Conservation (phyloP, 2,113 vertebrate genomes). For the Regulus satrapa region DNA sequence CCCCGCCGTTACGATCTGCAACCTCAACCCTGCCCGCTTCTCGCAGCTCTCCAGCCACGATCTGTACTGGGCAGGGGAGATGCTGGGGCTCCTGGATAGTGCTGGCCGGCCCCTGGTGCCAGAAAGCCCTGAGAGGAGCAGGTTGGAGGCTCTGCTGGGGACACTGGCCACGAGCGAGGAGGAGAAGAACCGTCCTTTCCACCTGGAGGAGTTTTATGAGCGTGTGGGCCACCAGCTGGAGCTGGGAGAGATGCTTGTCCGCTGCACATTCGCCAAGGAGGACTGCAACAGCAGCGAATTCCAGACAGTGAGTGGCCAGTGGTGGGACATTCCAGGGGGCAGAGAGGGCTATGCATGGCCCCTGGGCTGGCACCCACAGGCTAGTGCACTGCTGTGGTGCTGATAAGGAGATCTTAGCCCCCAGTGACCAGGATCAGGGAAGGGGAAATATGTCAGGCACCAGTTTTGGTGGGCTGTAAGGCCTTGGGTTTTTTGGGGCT, state of each 20-base stretch:
- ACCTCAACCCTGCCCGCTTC: slow-evolving; percentile 61
- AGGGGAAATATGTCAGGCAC: not conserved
- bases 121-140: not conserved
- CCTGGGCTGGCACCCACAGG: not conserved
- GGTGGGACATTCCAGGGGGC: fast-evolving
- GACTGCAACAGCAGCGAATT: slow-evolving; percentile 72
- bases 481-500: not conserved
- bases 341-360: not conserved
- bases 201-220: slow-evolving; percentile 56
- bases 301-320: slow-evolving; percentile 73
- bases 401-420: not conserved
- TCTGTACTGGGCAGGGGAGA: slow-evolving; percentile 56
- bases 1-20: slow-evolving; percentile 63
- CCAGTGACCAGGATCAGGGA: fast-evolving
- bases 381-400: not conserved
- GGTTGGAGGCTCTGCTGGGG: not conserved
- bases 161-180: not conserved
- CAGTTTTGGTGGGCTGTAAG: not conserved
- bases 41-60: slow-evolving; percentile 45
- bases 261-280: slow-evolving; percentile 57
- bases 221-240: slow-evolving; percentile 55
- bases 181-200: slow-evolving; percentile 31
- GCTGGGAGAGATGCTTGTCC: slow-evolving; percentile 67
- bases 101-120: not conserved
- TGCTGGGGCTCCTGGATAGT: slow-evolving; percentile 49